Evolutionary conservation across 2,797 vertebrate genomes (phyloP), one percentile per base, ranked within the genome.

Genomic region (Salarias fasciatus): DNA sequence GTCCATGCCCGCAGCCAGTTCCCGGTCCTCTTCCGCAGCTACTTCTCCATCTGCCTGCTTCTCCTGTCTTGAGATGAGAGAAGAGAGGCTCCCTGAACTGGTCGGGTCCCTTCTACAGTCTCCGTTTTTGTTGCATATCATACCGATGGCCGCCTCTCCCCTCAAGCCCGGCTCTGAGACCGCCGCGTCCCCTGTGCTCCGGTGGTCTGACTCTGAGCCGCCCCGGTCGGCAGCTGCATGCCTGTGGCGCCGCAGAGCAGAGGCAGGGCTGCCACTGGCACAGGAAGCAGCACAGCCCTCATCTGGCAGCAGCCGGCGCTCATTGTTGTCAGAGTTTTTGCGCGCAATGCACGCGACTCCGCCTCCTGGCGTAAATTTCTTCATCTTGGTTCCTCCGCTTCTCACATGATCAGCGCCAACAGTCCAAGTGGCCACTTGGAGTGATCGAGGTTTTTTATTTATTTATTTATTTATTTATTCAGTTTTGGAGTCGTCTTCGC

Each of bases 51-150:
- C 88, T 56, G 83, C 67, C 74, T 82, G 89, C 68, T 80, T 91
- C 74, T 92, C 91, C 72, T 90, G 92, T 50, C 88, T 85, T 24
- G 90, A 91, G 62, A 89, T 69, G 72, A 91, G 88, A 52, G 93
- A 92, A 58, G 92, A 91, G 74, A 92, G 88, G 71, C 92, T 93
- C 79, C 87, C 91, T 49, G 91, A 89, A 72, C 84, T 86, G 82
- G 77, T 80, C 45, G 89, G 86, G 79, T 93, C 90, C 86, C 91
- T 87, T 89, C 91, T 90, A 82, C 93, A 94, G 33, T 94, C 94
- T 77, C 94, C 93, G 93, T 94, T 95, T 76, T 92, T 92, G 81
- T 91, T 93, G 90, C 92, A 93, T 89, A 92, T 92, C 93, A 93
- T 92, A 7, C 80, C 90, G 82, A 69, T 78, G 71, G 69, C 77